Evolutionary conservation across 2,888 invertebrate genomes (phyloP).

Genomic region (Mycogona germanica): DNA sequence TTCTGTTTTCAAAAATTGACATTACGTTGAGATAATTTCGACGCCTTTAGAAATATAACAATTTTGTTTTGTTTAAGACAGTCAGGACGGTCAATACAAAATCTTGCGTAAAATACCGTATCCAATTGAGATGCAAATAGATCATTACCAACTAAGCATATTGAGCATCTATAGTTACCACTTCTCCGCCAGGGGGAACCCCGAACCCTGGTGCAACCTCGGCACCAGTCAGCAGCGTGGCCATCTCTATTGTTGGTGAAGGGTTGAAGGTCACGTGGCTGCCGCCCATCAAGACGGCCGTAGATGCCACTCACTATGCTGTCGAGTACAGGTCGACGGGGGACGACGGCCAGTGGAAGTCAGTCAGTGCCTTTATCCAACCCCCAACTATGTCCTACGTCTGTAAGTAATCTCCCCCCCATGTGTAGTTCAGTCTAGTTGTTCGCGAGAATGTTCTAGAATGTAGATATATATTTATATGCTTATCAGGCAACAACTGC

Average conservation of each 20-base stretch:
- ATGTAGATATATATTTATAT: not conserved
- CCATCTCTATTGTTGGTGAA: slow-evolving; percentile 28
- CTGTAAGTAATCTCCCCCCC: slow-evolving; percentile 8
- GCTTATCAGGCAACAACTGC: too few species aligned
- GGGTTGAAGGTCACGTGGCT: slow-evolving; percentile 28
- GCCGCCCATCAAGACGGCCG: slow-evolving; percentile 24
- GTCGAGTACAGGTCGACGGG: slow-evolving; percentile 24
- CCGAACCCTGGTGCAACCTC: slow-evolving; percentile 28
- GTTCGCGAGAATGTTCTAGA: not conserved
- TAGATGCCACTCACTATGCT: slow-evolving; percentile 25
- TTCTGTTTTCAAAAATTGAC: too few species aligned
- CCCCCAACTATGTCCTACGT: slow-evolving; percentile 10
- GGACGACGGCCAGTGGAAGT: slow-evolving; percentile 9
- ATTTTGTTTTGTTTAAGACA: too few species aligned
- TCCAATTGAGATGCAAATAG: not conserved
- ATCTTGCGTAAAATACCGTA: too few species aligned
- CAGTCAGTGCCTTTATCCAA: slow-evolving; percentile 14
- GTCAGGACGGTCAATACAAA: too few species aligned
- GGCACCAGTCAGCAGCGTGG: slow-evolving; percentile 32
- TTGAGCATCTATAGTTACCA: slow-evolving; percentile 21
- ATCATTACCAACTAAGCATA: slow-evolving; percentile 6
- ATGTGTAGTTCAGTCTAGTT: not conserved
- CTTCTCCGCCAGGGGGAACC: slow-evolving; percentile 26
- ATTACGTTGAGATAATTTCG: too few species aligned
- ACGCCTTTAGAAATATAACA: too few species aligned